Evolutionary conservation across 2,797 vertebrate species (phyloP).

Genomic region (Acridotheres tristis): DNA sequence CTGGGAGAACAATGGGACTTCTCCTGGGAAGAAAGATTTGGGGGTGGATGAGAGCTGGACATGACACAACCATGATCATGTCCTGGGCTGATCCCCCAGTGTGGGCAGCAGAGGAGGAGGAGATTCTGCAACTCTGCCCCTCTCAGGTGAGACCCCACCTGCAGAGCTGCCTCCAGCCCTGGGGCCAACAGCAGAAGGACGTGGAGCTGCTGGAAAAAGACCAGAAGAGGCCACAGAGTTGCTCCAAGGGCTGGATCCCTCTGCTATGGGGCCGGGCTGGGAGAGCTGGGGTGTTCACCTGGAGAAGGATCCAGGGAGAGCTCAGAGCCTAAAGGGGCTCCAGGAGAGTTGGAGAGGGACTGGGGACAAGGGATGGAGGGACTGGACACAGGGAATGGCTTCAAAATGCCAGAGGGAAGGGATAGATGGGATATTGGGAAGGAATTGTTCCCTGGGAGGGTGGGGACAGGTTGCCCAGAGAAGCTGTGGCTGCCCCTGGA

Average conservation of each 20-base stretch:
- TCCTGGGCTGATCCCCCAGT: neutral
- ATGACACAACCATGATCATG: neutral
- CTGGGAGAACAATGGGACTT: neutral
- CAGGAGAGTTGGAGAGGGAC: too few species aligned
- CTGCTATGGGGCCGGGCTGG: neutral
- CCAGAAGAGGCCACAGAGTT: fast-evolving
- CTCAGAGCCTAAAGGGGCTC: neutral
- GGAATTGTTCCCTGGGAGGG: too few species aligned
- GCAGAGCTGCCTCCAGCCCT: neutral
- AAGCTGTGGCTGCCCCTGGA: neutral
- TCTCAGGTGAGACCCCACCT: neutral
- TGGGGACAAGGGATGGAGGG: too few species aligned
- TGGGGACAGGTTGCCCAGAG: neutral
- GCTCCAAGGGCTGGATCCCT: neutral
- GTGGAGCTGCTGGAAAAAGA: fast-evolving
- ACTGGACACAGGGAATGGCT: too few species aligned
- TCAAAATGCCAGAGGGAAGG: too few species aligned
- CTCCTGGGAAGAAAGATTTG: neutral
- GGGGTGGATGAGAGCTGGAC: neutral
- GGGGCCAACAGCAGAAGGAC: fast-evolving
- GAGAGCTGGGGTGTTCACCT: neutral
- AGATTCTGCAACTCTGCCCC: neutral
- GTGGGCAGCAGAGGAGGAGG: fast-evolving
- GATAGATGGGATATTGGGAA: too few species aligned
- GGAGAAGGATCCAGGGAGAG: neutral